Evolutionary conservation across 1,140 invertebrate genomes (phyloP), one percentile per base, ranked within the genome.

Genomic region (Drosophila nasuta): DNA sequence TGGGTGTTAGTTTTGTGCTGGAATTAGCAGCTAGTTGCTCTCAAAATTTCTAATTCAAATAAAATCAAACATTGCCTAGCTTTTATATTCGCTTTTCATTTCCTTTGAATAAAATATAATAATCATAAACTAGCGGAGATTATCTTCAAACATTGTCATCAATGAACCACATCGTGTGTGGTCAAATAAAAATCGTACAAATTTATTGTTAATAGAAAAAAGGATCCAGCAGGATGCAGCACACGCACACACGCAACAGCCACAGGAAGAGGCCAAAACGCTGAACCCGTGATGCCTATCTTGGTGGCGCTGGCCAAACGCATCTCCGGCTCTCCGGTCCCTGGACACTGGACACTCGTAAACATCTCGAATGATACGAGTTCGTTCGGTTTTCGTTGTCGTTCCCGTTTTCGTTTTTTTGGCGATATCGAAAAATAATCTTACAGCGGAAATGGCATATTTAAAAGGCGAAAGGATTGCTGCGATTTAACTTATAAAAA

Each of bases 171-270:
- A 70, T 30, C 54, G 52, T 30, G 41, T 81, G 81, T 45, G 78
- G 77, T 75, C 76, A 63, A 79, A 81, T 74, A 74, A 75, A 75
- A 83, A 76, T 81, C 75, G 56, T 71, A 90, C 86, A 85, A 89
- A 89, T 85, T 89, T 89, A 89, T 83, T 90, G 86, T 81, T 89
- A 89, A 89, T 89, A 89, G 85, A 89, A 89, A 89, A 90, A 85
- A 72, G 86, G 79, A 75, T 81, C 75, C 41, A 83, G 64, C 70
- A 25, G 74, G 72, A 65, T 75, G 76, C 66, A 51, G 80, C 83
- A 88, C 77, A 88, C 77, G 74, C 83, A n/a, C n/a, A n/a, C n/a
- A n/a, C n/a, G n/a, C n/a, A n/a, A 83, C 85, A 25, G 3, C 20
- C 20, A 25, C 45, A 41, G 46, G 48, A 20, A 17, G 11, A 11